Evolutionary conservation across 1,140 invertebrate genomes (phyloP), one percentile per base, ranked within the genome.

Genomic region (Manduca sexta): DNA sequence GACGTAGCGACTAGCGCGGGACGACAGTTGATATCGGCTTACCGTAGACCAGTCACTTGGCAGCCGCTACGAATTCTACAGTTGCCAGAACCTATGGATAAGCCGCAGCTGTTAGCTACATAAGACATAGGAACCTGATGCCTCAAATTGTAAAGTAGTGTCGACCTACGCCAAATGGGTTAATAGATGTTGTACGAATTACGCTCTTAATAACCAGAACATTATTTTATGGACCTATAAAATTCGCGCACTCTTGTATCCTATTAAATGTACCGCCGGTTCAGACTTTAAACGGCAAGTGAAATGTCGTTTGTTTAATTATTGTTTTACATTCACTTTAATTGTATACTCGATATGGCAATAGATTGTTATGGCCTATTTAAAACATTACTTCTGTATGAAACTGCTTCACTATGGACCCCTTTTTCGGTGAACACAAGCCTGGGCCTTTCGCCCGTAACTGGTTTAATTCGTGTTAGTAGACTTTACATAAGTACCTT

Each of bases 11-110:
- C 33, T 75, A 76, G 71, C 67, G 58, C 34, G 53, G 51, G 56
- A 39, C 42, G 41, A 63, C 63, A 60, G 56, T 59, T 59, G 57
- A 52, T 64, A 65, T 54, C 56, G 61, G 69, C 55, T 79, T 76
- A 74, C 56, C 68, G 72, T 80, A 73, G 73, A 56, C 63, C 59
- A 57, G 50, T 43, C 49, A 57, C 57, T 79, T 84, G 75, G 77
- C 80, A 81, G 57, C 55, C 38, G 62, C 66, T 74, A 74, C 70
- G 76, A 70, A 73, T 75, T 62, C 58, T 51, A 56, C 54, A 74
- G 70, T 74, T 79, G 79, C 79, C 76, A 80, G 66, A 40, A 52
- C 45, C 40, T 40, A 17, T 45, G 58, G 64, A 65, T 71, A 69
- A 76, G 63, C 69, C 57, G 33, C 39, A 42, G 42, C 56, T 52